Evolutionary conservation across 2,888 invertebrate species (phyloP), one percentile per base, ranked within the genome.

Genomic region (Dexiosoma caninum): DNA sequence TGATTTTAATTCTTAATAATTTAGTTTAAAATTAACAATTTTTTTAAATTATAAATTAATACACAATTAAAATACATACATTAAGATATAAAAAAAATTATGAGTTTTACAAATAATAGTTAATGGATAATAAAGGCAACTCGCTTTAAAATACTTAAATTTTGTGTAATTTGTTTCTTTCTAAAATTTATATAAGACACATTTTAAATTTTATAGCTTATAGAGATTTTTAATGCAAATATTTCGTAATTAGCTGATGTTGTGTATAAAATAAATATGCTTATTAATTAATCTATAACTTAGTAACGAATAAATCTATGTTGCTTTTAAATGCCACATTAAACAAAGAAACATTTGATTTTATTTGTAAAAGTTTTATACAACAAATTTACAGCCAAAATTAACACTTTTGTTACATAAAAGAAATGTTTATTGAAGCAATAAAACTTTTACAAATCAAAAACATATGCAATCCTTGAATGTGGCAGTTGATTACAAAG

Each of bases 201-300:
- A 16, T 9, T 12, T 30, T n/a, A 14, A 4, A 44, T 8, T 44
- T 44, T 44, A 19, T 19, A 44, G 19, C 19, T 37, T 44, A 19
- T 9, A 0, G n/a, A 19, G 19, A 4, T 44, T 12, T n/a, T n/a
- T n/a, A n/a, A n/a, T n/a, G 16, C 19, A 6, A 51, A 14, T 9
- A 2, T 21, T 46, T 44, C 8, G 19, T 3, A 44, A 44, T 9
- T 19, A 19, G 8, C 19, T 10, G n/a, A 32, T 32, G 62, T 21
- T 71, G 12, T n/a, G 35, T 78, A 67, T 40, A 72, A 57, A 78
- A 67, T 72, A 67, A 78, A 78, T 78, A 60, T 23, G 16, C 9
- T 44, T 30, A 35, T 35, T 16, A 51, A 66, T 60, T 59, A 66
- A 66, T 49, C 23, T 57, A 69, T 21, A 74, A 70, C 79, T 79